Percentiles rank a stretch among this genome's conserved stretches.
Evolutionary conservation across 2,113 vertebrate genomes (phyloP).

Genomic region (Mormoops blainvillei): DNA sequence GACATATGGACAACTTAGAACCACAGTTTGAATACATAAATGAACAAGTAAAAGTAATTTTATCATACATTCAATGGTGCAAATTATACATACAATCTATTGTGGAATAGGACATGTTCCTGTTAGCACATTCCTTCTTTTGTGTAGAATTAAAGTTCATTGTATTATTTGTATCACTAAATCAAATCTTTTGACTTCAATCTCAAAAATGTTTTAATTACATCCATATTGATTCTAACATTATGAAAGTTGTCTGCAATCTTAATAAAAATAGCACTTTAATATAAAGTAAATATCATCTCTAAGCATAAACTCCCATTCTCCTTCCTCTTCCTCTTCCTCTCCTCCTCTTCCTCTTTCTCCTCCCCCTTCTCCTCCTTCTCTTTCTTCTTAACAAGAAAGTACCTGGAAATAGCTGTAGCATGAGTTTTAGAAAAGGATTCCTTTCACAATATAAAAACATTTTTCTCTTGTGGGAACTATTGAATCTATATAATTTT

Average conservation of each 20-base stretch:
- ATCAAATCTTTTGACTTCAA: constrained; percentile 2
- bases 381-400: neutral
- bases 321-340: neutral
- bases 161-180: neutral
- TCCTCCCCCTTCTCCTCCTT: no score
- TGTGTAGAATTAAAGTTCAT: neutral
- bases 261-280: neutral
- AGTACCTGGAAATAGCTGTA: neutral
- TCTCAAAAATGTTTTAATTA: neutral
- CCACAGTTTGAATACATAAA: neutral
- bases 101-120: neutral
- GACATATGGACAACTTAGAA: neutral
- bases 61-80: neutral
- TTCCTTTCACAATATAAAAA: neutral
- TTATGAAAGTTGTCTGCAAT: neutral
- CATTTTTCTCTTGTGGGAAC: neutral
- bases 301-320: neutral
- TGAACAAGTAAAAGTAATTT: neutral
- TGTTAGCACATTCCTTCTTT: neutral
- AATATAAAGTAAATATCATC: neutral
- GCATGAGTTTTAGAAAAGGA: neutral
- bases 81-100: neutral
- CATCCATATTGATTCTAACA: neutral
- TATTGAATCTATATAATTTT: neutral
- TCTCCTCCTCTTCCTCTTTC: no score